phyloP scores from a whole-genome alignment of 2,797 vertebrate genomes.

The Poeciliopsis presidionis region DNA sequence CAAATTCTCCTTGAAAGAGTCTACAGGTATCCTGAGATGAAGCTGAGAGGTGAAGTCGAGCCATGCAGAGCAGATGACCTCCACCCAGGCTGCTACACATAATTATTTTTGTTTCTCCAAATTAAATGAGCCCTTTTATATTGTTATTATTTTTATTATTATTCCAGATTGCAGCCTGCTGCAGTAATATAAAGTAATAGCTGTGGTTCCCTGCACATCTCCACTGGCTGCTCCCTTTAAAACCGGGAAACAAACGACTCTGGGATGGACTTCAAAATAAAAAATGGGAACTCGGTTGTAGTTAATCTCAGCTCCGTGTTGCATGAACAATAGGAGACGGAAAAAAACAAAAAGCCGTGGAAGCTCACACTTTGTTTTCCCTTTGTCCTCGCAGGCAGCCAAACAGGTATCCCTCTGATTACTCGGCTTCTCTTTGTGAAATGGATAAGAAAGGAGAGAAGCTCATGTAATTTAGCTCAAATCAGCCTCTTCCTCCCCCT shows the following conservation, averaged over 20 bases:
- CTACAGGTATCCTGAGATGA: constrained; percentile 63
- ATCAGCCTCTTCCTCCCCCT: constrained; percentile 43
- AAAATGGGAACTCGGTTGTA: constrained; percentile 21
- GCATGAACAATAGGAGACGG: constrained; percentile 26
- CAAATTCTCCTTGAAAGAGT: constrained; percentile 69
- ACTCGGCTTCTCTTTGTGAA: constrained; percentile 55
- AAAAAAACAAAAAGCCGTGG: constrained; percentile 4
- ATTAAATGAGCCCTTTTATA: constrained; percentile 70
- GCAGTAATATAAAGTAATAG: constrained; percentile 52
- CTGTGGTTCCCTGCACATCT: constrained; percentile 35
- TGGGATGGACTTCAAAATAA: constrained; percentile 41
- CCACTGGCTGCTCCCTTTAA: constrained; percentile 44
- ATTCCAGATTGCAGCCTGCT: constrained; percentile 33
- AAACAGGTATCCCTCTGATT: constrained; percentile 63
- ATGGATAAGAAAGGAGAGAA: constrained; percentile 54
- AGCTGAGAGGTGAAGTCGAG: constrained; percentile 24
- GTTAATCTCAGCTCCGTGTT: constrained; percentile 47
- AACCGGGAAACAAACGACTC: constrained; percentile 32
- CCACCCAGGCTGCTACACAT: constrained; percentile 49
- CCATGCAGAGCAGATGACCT: constrained; percentile 54
- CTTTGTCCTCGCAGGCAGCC: constrained; percentile 41
- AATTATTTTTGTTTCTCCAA: constrained; percentile 70
- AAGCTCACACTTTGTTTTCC: constrained; percentile 28
- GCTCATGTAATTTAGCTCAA: constrained; percentile 67
- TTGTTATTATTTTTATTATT: constrained; percentile 51